Conservation (phyloP, 2,113 vertebrate species). For the Agapornis roseicollis region DNA sequence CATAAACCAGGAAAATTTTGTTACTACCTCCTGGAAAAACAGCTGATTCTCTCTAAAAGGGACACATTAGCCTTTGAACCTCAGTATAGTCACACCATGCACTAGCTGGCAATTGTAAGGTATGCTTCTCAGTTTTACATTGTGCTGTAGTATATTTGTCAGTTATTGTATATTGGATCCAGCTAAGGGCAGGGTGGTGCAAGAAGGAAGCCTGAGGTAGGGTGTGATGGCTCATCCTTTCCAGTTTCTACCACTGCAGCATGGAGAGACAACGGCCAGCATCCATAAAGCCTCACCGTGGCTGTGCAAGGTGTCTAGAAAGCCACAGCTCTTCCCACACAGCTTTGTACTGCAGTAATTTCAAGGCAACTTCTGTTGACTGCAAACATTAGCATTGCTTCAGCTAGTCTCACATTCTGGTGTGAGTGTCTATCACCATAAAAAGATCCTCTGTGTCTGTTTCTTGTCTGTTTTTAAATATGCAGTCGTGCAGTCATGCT, state of each 20-base stretch:
- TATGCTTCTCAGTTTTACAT: background rate
- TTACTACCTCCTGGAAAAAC: background rate
- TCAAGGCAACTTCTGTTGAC: constrained; percentile 45
- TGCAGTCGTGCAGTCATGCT: constrained; percentile 20
- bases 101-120: background rate
- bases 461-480: constrained; percentile 61
- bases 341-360: constrained; percentile 19
- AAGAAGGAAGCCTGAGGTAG: background rate
- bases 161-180: background rate
- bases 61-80: background rate
- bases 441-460: constrained; percentile 49
- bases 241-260: background rate
- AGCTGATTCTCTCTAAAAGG: background rate
- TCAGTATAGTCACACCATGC: background rate
- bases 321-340: constrained; percentile 17
- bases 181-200: background rate
- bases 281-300: fast-evolving
- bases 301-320: background rate
- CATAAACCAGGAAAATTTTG: background rate
- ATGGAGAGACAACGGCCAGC: background rate
- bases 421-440: constrained; percentile 51
- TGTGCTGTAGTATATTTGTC: background rate
- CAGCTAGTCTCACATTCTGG: constrained; percentile 51
- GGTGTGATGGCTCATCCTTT: background rate
- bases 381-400: constrained; percentile 46